A percentile compares a stretch with the other conserved stretches of the same genome.
phyloP scores from a whole-genome alignment of 2,113 vertebrate genomes.

The Cheirogaleus medius region DNA sequence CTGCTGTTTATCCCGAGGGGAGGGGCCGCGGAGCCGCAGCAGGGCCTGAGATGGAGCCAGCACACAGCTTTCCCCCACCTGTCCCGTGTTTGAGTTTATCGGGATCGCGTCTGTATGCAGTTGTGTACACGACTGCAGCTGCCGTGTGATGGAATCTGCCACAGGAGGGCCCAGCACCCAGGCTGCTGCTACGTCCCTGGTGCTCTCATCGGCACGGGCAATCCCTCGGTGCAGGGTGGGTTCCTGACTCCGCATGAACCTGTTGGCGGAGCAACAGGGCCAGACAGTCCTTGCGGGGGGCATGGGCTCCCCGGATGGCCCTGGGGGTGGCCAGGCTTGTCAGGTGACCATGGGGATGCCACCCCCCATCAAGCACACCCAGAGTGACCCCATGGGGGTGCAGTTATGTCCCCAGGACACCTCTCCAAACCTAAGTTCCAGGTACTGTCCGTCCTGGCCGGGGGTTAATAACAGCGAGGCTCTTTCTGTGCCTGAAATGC shows the following conservation, averaged over 20 bases:
- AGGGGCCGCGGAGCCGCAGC: neutral
- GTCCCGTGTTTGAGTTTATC: neutral
- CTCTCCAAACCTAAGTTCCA: neutral
- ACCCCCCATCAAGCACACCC: neutral
- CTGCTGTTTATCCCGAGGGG: slow-evolving; percentile 37
- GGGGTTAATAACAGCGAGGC: rapidly evolving
- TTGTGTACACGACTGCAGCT: rapidly evolving
- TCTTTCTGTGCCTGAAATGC: neutral
- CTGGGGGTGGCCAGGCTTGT: too few relatives aligned
- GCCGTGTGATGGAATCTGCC: too few relatives aligned
- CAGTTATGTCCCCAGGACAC: rapidly evolving
- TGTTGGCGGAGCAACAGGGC: neutral
- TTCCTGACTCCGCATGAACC: neutral
- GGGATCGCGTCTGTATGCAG: neutral
- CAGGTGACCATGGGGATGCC: too few relatives aligned
- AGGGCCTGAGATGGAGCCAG: neutral
- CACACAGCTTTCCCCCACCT: slow-evolving; percentile 32
- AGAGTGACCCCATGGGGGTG: rapidly evolving
- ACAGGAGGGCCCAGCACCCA: rapidly evolving
- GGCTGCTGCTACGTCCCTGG: rapidly evolving
- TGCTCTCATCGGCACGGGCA: rapidly evolving
- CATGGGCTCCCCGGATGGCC: too few relatives aligned
- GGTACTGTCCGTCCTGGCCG: rapidly evolving
- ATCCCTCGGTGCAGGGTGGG: rapidly evolving
- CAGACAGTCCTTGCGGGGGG: rapidly evolving